phyloP scores from a whole-genome alignment of 2,797 vertebrate species.

The Sebastolobus alascanus region DNA sequence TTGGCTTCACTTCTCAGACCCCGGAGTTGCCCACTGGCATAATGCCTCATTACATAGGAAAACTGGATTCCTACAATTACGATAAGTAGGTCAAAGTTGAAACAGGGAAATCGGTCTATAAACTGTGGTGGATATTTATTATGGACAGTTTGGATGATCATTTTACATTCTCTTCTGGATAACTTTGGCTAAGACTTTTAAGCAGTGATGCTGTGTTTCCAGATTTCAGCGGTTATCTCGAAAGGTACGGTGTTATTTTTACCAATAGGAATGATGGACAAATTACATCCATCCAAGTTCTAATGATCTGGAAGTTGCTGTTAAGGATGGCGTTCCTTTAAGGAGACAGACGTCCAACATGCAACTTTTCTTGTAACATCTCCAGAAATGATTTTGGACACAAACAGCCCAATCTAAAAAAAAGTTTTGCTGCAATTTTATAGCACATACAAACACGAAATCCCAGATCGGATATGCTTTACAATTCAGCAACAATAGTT shows the following conservation, averaged over 20 bases:
- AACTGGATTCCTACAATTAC: neutral
- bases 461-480: neutral
- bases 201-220: neutral
- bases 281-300: neutral
- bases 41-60: neutral
- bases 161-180: neutral
- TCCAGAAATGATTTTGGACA: neutral
- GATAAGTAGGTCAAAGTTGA: neutral
- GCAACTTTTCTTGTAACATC: neutral
- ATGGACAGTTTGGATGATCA: neutral
- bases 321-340: neutral
- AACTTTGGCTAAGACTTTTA: neutral
- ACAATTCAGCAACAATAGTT: slow-evolving; percentile 14
- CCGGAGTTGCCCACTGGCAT: no score
- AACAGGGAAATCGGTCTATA: neutral
- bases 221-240: neutral
- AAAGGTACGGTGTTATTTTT: neutral
- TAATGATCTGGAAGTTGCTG: neutral
- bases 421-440: neutral
- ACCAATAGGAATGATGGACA: neutral
- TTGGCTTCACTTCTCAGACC: no score
- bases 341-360: neutral
- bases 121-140: neutral
- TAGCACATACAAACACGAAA: neutral
- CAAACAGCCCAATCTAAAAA: neutral